A percentile compares a stretch with the other conserved stretches of the same genome.
These are phyloP conservation scores for Schlechtendalia chinensis DNA, from an alignment of 1,140 invertebrate species.

Conservation along the genomic window DNA sequence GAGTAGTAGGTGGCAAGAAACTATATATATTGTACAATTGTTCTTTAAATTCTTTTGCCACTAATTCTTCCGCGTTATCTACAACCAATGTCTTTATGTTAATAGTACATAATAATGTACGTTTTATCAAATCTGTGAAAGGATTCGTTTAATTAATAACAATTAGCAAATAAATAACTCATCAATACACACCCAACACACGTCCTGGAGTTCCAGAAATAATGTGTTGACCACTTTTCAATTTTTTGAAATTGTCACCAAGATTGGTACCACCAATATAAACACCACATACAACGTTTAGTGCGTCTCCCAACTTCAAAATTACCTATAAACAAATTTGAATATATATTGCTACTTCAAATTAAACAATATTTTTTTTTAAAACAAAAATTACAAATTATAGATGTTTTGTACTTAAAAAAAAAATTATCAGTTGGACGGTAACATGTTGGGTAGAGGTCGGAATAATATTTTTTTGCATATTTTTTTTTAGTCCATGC, in stretches of 20 bases:
- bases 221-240: constrained; percentile 98
- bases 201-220: constrained; percentile 96
- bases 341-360: too few species aligned
- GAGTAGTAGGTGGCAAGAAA: constrained; percentile 95
- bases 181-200: constrained; percentile 76
- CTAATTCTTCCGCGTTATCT: constrained; percentile 99
- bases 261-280: constrained; percentile 99
- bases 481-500: too few species aligned
- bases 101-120: constrained; percentile 87
- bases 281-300: constrained; percentile 98
- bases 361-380: too few species aligned
- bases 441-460: too few species aligned
- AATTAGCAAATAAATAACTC: neutral
- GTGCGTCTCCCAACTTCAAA: constrained; percentile 96
- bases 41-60: constrained; percentile 99
- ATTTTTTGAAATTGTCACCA: constrained; percentile 95
- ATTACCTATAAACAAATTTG: constrained; percentile 66
- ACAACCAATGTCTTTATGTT: constrained; percentile 96
- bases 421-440: too few species aligned
- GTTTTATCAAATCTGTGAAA: constrained; percentile 88
- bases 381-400: too few species aligned
- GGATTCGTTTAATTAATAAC: constrained; percentile 6
- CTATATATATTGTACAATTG: constrained; percentile 99
- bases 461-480: too few species aligned
- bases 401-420: too few species aligned